Evolutionary conservation across 2,797 vertebrate species (phyloP).

Genomic region (Harpagifer antarcticus): DNA sequence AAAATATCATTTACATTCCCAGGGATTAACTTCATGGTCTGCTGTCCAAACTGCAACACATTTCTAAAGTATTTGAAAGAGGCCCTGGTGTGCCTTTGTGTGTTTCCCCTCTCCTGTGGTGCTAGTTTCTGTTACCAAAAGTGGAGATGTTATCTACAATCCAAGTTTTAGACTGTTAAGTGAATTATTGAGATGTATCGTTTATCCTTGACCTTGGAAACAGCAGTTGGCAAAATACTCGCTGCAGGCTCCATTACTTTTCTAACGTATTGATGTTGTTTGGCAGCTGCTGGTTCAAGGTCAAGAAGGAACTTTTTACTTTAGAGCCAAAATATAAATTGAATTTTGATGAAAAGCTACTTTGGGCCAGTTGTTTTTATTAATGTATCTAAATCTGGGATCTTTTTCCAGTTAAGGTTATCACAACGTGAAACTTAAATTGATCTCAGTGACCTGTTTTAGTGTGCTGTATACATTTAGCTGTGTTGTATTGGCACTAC

Average conservation of each 20-base stretch:
- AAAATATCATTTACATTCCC: constrained; percentile 53
- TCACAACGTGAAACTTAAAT: not conserved
- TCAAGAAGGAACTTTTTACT: not conserved
- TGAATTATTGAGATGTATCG: not conserved
- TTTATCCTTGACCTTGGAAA: constrained; percentile 18
- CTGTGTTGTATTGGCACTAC: not conserved
- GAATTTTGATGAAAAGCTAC: not conserved
- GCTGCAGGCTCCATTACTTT: constrained; percentile 13
- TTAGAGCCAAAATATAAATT: not conserved
- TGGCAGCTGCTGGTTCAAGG: constrained; percentile 20
- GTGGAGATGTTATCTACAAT: not conserved
- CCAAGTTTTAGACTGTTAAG: not conserved
- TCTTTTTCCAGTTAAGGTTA: not conserved
- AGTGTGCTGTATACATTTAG: not conserved
- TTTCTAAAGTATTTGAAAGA: too few species aligned
- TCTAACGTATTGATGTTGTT: constrained; percentile 17
- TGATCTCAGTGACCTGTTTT: not conserved
- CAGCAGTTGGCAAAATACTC: constrained; percentile 1
- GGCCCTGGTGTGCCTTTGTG: too few species aligned
- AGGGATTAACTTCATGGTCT: constrained; percentile 26
- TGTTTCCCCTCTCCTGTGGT: too few species aligned
- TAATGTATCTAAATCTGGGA: not conserved
- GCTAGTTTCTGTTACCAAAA: not conserved
- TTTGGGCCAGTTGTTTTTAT: not conserved
- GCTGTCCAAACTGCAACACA: constrained; percentile 10